Conservation (phyloP, 2,797 vertebrate genomes). For the Melanotaenia trifasciata region DNA sequence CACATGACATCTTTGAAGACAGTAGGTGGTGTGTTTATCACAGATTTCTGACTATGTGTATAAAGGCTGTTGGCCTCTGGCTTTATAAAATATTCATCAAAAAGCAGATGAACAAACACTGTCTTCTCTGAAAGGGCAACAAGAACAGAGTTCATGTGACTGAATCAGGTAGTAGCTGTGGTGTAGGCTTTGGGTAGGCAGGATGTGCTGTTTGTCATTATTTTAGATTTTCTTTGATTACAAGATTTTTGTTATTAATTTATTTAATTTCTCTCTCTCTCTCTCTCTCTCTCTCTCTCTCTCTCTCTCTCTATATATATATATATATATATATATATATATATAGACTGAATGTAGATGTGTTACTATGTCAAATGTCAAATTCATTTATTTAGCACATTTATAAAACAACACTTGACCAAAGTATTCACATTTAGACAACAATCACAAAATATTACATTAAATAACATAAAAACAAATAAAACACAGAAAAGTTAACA, state of each 20-base stretch:
- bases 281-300: no score
- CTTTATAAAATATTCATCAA: constrained; percentile 21
- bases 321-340: no score
- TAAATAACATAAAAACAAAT: no score
- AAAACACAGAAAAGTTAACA: no score
- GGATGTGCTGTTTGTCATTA: background rate
- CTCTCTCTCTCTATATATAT: no score
- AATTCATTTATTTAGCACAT: no score
- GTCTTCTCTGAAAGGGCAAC: background rate
- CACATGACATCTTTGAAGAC: constrained; percentile 19
- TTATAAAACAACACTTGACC: no score
- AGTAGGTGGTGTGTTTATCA: constrained; percentile 5
- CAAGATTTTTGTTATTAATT: background rate
- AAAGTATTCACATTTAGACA: no score
- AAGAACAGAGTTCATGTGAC: background rate
- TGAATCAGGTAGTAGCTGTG: background rate
- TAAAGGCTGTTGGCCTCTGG: constrained; percentile 5
- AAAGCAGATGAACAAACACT: constrained; percentile 11
- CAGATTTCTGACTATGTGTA: background rate
- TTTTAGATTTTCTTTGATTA: background rate
- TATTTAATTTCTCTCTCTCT: no score
- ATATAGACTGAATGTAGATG: no score
- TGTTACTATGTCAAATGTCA: no score
- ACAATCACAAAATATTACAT: no score
- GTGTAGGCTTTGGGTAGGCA: background rate